Conservation (phyloP, 2,888 invertebrate genomes). For the Torymus tubicola region DNA sequence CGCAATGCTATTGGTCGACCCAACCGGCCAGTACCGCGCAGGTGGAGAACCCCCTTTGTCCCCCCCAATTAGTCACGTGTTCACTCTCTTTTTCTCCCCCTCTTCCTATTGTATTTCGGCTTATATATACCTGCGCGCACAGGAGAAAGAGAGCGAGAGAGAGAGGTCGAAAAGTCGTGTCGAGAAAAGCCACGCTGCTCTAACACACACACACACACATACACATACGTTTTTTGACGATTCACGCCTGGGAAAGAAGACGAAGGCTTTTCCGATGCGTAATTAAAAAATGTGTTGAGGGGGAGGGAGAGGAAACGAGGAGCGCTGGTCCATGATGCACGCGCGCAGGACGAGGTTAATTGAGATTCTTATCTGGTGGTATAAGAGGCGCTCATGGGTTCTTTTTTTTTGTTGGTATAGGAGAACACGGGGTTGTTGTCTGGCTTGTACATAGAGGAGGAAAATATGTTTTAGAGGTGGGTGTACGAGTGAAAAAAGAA, state of each 20-base stretch:
- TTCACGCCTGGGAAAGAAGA: conserved; percentile 42
- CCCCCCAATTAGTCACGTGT: conserved; percentile 71
- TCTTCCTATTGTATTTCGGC: neutral
- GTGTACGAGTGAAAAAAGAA: too few relatives aligned
- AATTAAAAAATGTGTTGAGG: conserved; percentile 29
- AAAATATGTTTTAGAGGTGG: too few relatives aligned
- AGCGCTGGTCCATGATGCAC: too few relatives aligned
- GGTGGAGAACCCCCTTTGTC: conserved; percentile 71
- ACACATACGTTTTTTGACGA: conserved; percentile 26
- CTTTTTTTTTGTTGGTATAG: too few relatives aligned
- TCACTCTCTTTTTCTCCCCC: conserved; percentile 47
- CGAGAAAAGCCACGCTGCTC: neutral
- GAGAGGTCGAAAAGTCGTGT: conserved; percentile 10
- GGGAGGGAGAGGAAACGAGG: neutral
- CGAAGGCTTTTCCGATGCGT: conserved; percentile 35
- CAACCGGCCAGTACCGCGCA: conserved; percentile 61
- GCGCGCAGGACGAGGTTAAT: conserved; percentile 7
- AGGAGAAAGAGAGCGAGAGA: conserved; percentile 1
- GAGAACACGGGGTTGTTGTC: too few relatives aligned
- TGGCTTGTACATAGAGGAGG: too few relatives aligned
- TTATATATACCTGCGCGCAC: too few relatives aligned
- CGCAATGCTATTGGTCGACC: conserved; percentile 69
- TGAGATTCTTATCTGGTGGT: conserved; percentile 19
- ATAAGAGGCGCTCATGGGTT: too few relatives aligned
- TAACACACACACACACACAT: too few relatives aligned